Evolutionary conservation across 2,797 vertebrate species (phyloP).

Genomic region (Australoheros facetus): DNA sequence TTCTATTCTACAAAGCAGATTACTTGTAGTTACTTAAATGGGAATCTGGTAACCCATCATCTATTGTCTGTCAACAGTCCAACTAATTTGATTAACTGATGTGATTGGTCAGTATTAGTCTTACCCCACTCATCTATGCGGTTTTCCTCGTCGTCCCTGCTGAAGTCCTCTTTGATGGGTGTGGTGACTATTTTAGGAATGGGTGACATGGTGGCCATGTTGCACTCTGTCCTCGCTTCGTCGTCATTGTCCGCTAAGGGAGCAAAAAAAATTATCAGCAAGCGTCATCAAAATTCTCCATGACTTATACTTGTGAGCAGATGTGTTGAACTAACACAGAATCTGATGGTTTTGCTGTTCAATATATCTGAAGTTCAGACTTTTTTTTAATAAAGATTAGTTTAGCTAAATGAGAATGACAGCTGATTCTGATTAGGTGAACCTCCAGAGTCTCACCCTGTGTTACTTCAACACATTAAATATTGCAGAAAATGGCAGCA

Average conservation of each 20-base stretch:
- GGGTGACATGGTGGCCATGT: constrained; percentile 68
- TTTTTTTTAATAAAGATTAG: background rate
- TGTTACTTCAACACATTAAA: background rate
- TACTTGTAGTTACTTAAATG: background rate
- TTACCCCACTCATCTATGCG: constrained; percentile 73
- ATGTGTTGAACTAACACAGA: background rate
- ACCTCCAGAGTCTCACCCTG: background rate
- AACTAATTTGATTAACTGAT: no score
- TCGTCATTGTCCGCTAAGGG: constrained; percentile 30
- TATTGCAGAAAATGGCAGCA: background rate
- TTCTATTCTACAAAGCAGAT: background rate
- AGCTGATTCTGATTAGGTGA: background rate
- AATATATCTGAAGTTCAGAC: background rate
- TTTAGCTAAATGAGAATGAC: background rate
- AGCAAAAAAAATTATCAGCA: background rate
- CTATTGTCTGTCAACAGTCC: no score
- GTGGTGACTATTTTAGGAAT: constrained; percentile 81
- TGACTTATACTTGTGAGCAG: background rate
- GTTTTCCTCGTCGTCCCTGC: constrained; percentile 69
- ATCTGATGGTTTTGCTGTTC: background rate
- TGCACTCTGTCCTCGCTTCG: constrained; percentile 67
- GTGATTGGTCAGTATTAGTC: background rate
- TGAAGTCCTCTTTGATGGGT: constrained; percentile 76
- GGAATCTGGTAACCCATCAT: background rate
- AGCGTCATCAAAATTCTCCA: background rate